phyloP scores from a whole-genome alignment of 2,888 invertebrate species.

The Andrena minutula region DNA sequence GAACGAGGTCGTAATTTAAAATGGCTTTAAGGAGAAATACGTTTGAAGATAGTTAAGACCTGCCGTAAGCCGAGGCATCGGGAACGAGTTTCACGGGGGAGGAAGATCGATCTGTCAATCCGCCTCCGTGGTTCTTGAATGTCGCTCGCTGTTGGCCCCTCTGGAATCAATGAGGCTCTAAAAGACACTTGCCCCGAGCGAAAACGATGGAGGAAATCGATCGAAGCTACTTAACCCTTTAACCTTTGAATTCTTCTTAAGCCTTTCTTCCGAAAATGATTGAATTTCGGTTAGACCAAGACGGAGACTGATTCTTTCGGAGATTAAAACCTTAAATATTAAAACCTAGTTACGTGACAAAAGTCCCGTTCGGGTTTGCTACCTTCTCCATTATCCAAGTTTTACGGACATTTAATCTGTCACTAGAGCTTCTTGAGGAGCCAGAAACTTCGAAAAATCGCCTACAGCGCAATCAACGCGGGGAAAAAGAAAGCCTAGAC shows the following conservation, averaged over 20 bases:
- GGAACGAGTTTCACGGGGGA: conserved; percentile 13
- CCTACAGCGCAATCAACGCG: background rate
- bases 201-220: conserved; percentile 9
- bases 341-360: no score
- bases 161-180: conserved; percentile 43
- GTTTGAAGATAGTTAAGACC: conserved; percentile 53
- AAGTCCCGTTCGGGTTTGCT: no score
- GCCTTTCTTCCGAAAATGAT: background rate
- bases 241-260: background rate
- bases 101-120: conserved; percentile 51
- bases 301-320: no score
- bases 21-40: conserved; percentile 53
- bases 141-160: conserved; percentile 22
- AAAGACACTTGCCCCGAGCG: conserved; percentile 19
- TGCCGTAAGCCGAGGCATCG: conserved; percentile 34
- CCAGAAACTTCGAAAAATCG: background rate
- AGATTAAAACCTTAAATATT: no score
- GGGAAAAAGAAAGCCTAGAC: background rate
- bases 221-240: conserved; percentile 18
- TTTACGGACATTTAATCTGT: background rate
- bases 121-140: conserved; percentile 18
- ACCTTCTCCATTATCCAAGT: background rate
- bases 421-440: background rate
- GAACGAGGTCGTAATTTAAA: conserved; percentile 57
- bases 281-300: background rate